Base-by-base conservation (phyloP, 2,113 vertebrate genomes). In the Actenoides lindsayi region DNA sequence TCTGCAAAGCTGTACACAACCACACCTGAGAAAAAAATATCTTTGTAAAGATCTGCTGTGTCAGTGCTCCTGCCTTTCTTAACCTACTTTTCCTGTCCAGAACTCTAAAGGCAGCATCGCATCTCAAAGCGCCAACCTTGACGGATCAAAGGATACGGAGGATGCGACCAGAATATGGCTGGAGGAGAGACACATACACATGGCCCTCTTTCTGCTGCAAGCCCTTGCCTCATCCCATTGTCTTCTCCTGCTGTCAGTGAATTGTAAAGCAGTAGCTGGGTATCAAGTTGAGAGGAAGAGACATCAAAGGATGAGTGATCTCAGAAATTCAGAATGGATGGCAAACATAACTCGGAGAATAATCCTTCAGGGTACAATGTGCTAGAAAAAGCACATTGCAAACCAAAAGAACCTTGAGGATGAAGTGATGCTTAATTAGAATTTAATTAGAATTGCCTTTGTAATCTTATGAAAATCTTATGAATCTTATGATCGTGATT, bases 101-200 rank as follows among this genome's bases (percentile, higher is more conserved):
- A 84, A 9, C 25, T n/a, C 7, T 11, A 64, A 80, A 62, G 69
- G 30, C 51, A 80, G 28, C 60, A 37, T 44, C 0, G 0, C 13
- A 41, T 46, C 67, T 41, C 41, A 16, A 53, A 87, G 14, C 23
- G 16, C 30, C 0, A 0, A 60, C 64, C 35, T 11, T 2, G 0
- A 10, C 2, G 35, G 73, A 65, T 48, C n/a, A 57, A 62, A 50
- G 27, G 54, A 8, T 33, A 21, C 5, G n/a, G 33, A 81, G 31
- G 73, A 80, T 62, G 42, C n/a, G 69, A 42, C 24, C 10, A 30
- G 35, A 7, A 30, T 5, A 1, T 2, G 9, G 54, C 75, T 64
- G 63, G 24, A 80, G 69, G 9, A 64, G 9, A 80, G 39, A 60
- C n/a, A 73, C 19, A 31, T 13, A 31, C 23, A 10, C 2, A 15